A percentile compares a stretch with the other conserved stretches of the same genome.
phyloP scores from a whole-genome alignment of 2,797 vertebrate genomes.

The Cossypha niveicapilla region DNA sequence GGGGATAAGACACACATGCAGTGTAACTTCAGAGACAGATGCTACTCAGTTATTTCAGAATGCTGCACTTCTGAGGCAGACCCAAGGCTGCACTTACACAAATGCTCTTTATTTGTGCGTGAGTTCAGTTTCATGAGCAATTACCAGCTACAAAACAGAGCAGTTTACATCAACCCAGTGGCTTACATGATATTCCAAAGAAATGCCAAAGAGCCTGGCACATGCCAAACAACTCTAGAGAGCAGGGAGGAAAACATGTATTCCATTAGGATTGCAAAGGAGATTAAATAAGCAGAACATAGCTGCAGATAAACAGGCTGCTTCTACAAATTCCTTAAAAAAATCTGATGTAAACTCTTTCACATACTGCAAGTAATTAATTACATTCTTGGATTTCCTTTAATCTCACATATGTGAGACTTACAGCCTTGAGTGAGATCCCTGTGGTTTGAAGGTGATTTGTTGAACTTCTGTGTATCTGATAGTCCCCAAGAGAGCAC shows the following conservation, averaged over 20 bases:
- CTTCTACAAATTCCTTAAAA: not conserved
- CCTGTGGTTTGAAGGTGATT: not conserved
- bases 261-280: not conserved
- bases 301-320: not conserved
- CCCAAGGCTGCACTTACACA: not conserved
- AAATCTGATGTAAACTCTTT: not conserved
- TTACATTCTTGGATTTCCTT: not conserved
- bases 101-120: accelerated
- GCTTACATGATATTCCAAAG: not conserved
- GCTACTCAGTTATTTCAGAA: not conserved
- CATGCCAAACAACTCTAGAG: not conserved
- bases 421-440: not conserved
- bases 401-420: not conserved
- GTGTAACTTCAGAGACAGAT: not conserved
- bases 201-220: not conserved
- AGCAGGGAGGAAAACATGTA: not conserved
- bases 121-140: not conserved
- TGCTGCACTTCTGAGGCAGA: not conserved
- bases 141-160: not conserved
- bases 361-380: not conserved
- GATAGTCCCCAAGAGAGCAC: not conserved
- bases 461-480: not conserved
- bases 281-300: not conserved
- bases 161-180: not conserved
- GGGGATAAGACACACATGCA: not conserved